These are phyloP conservation scores for Hippolais icterina DNA, from an alignment of 2,113 vertebrate species.

Conservation along the genomic window DNA sequence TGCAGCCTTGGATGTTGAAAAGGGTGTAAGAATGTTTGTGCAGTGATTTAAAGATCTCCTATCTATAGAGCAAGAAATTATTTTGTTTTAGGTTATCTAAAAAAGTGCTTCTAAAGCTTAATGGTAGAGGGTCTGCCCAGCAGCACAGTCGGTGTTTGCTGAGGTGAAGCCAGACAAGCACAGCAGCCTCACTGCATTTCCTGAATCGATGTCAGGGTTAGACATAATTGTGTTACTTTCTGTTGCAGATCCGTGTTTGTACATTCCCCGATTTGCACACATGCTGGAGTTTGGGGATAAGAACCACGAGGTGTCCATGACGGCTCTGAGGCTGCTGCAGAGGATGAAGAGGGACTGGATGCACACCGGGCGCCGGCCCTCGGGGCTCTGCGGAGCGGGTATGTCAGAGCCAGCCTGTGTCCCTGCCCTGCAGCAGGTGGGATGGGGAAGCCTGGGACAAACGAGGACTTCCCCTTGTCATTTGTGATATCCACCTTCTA, in stretches of 20 bases:
- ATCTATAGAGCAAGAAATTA: not conserved
- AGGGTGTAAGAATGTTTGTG: not conserved
- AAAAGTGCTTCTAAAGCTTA: not conserved
- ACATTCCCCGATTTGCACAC: slow-evolving; percentile 96
- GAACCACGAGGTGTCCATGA: slow-evolving; percentile 98
- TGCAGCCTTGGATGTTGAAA: not conserved
- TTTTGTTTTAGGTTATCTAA: not conserved
- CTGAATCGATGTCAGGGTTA: not conserved
- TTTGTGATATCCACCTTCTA: accelerated
- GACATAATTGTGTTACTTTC: not conserved
- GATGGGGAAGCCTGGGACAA: not conserved
- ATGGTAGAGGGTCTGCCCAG: not conserved
- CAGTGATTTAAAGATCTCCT: not conserved
- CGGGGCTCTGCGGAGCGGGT: slow-evolving; percentile 96
- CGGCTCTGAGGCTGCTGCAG: slow-evolving; percentile 90
- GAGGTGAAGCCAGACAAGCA: not conserved
- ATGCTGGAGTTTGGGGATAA: slow-evolving; percentile 96
- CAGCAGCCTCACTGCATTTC: not conserved
- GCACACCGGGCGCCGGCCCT: slow-evolving; percentile 94
- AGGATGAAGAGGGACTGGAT: slow-evolving; percentile 99
- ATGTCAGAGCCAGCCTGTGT: not conserved
- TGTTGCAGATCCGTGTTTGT: slow-evolving; percentile 89
- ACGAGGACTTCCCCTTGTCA: not conserved
- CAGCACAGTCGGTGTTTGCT: not conserved
- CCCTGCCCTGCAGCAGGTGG: accelerated